These are phyloP conservation scores for Pseudochirops corinnae DNA, from an alignment of 2,797 vertebrate genomes.

Conservation along the genomic window DNA sequence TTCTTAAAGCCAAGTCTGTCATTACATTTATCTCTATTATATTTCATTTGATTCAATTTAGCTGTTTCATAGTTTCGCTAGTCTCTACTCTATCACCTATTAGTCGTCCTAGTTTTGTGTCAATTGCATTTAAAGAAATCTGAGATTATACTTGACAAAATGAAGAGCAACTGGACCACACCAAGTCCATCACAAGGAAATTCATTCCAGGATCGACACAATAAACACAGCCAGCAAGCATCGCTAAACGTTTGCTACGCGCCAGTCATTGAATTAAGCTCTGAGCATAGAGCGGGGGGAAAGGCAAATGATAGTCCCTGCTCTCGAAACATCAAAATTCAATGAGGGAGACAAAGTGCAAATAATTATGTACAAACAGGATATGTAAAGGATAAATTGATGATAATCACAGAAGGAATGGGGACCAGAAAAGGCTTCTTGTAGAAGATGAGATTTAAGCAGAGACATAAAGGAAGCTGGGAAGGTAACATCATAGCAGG, in stretches of 20 bases:
- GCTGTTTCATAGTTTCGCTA: background rate
- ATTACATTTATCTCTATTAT: background rate
- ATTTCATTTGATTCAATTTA: background rate
- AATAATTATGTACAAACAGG: background rate
- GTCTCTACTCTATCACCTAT: background rate
- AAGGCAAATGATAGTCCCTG: background rate
- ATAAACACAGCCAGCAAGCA: background rate
- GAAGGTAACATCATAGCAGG: background rate
- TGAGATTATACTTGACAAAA: background rate
- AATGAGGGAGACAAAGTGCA: background rate
- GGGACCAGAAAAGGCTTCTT: background rate
- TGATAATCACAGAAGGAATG: background rate
- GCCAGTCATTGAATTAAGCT: background rate
- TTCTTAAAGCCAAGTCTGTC: background rate
- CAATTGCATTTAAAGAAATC: background rate
- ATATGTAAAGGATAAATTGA: background rate
- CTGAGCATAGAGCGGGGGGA: background rate
- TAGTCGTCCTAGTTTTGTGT: background rate
- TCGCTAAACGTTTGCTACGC: background rate
- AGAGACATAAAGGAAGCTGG: background rate
- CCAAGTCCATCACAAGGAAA: background rate
- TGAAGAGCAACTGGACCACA: background rate
- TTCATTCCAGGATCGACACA: background rate
- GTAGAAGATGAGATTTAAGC: background rate
- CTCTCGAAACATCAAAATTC: background rate